Base-by-base conservation (phyloP, 2,888 invertebrate genomes). In the Chrysolina haemoptera region DNA sequence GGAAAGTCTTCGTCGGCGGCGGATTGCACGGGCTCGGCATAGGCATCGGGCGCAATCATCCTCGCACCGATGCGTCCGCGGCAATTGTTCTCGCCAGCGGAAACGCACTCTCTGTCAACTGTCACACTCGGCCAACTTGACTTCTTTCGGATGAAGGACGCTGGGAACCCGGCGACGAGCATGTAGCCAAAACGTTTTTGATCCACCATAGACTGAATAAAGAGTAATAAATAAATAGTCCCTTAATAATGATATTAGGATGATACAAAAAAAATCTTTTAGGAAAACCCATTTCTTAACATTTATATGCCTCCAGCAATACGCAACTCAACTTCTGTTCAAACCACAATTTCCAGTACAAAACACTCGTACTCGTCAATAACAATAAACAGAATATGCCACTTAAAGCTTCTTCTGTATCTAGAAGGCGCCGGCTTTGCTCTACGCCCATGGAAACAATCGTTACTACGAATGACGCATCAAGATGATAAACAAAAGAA, bases 391-490 rank as follows among this genome's bases (percentile, higher is more conserved):
- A 35, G 35, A 35, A 35, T 6, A 35, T 53, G 53, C 12, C 10
- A 53, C 10, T 5, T 5, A 20, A 18, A 53, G 53, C 53, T 53
- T 20, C 53, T 20, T 18, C 18, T 18, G 20, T 50, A 22, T 50
- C 27, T 9, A 27, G 53, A 67, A 35, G 20, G 50, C 18, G 35
- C 35, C 35, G 11, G 12, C 20, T 65, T 55, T 65, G 12, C 9
- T 62, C 64, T 78, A 73, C 77, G 76, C 77, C 79, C 74, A 78
- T 77, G 77, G 73, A 70, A 70, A 79, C 80, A 84, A 83, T 86
- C 86, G 85, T 86, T 86, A 86, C 84, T 74, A 81, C 82, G 85
- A 79, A 86, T 86, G 86, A 86, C 86, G 86, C 86, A 86, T 86
- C 86, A 86, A 85, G 84, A 86, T 84, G 81, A 82, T 83, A 84